Base-by-base conservation (phyloP, 2,888 invertebrate species). In the Andrena praecox region DNA sequence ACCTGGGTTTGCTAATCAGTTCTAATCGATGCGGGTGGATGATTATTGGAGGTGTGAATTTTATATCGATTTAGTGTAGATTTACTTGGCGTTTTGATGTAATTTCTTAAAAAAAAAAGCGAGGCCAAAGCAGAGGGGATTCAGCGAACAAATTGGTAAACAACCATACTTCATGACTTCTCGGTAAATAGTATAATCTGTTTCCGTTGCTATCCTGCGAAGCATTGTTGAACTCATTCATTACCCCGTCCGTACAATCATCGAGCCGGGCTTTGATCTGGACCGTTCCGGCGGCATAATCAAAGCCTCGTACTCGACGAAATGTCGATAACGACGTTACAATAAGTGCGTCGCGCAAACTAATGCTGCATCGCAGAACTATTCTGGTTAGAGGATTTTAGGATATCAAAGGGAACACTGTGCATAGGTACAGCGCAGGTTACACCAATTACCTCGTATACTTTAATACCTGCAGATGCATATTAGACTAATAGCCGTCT, bases 401-500 rank as follows among this genome's bases (percentile, higher is more conserved):
- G 52, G 4, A 8, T 31, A 68, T 70, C 64, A 81, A 73, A 82
- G 81, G 29, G 69, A 73, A 33, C 16, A 31, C 29, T 60, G 42
- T 42, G 16, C 42, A 31, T 60, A 33, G 35, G 59, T 62, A 24
- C 56, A 59, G 63, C 77, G 54, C 10, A 12, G 29, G 54, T 73
- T 66, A 10, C 72, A 73, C 77, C 77, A 82, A 70, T 82, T 70
- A 74, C 75, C 71, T 75, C 67, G 12, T 71, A 68, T 75, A 80
- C 75, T 75, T 75, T 82, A 71, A 82, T 82, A 82, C 50, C 64
- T 52, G 70, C 63, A 24, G 70, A 75, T 69, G 59, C 52, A 27
- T 70, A 77, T 77, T 70, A 63, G 54, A 42, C 60, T 74, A 82
- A 77, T 74, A 77, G 71, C 71, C 64, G 82, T 66, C 73, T 68